Percentiles rank a stretch among this genome's conserved stretches.
phyloP scores from a whole-genome alignment of 2,113 vertebrate genomes.

The Lagopus leucura region DNA sequence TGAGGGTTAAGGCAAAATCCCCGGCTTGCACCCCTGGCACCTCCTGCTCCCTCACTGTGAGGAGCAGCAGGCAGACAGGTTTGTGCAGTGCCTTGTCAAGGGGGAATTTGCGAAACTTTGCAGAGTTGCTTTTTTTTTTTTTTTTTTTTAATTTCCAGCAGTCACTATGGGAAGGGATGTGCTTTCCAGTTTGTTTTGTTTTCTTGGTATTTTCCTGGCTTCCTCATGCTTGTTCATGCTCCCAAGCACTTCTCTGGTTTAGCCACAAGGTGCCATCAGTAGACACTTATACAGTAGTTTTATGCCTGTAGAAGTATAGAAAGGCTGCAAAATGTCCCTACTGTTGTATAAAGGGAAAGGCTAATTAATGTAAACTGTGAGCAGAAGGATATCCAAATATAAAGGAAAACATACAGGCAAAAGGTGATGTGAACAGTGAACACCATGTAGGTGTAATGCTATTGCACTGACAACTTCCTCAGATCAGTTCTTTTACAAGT shows the following conservation, averaged over 20 bases:
- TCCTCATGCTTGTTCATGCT: not conserved
- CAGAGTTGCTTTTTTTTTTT: not conserved
- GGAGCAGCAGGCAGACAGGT: not conserved
- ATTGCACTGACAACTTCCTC: not conserved
- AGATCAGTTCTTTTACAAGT: not conserved
- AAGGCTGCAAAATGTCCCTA: not conserved
- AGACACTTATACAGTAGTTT: not conserved
- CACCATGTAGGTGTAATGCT: not conserved
- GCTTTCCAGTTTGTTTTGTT: not conserved
- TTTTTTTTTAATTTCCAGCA: not conserved
- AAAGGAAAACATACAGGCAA: not conserved
- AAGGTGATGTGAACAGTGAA: not conserved
- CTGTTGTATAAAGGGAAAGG: not conserved
- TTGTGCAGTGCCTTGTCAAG: not conserved
- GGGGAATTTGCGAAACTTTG: not conserved
- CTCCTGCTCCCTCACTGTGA: not conserved
- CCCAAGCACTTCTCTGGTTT: constrained; percentile 59
- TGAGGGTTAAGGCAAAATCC: not conserved
- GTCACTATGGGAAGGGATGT: not conserved
- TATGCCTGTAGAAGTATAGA: not conserved
- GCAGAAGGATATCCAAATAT: not conserved
- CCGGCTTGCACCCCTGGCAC: rapidly evolving
- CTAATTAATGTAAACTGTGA: not conserved
- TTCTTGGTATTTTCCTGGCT: not conserved
- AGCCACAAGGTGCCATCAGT: constrained; percentile 76